These are phyloP conservation scores for Drosophila merina DNA, from an alignment of 2,888 invertebrate species.

Conservation along the genomic window DNA sequence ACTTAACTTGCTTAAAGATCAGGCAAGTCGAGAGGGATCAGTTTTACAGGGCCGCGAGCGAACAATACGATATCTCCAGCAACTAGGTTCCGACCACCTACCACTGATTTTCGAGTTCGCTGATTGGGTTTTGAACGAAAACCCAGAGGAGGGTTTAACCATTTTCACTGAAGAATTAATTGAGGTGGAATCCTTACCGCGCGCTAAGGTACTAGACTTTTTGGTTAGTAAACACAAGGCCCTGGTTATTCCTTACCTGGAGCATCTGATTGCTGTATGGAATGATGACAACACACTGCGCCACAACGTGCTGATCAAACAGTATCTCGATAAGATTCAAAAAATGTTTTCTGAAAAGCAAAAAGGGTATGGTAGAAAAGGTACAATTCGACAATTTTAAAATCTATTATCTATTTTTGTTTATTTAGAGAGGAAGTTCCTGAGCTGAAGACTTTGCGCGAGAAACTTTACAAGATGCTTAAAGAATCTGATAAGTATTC, in stretches of 20 bases:
- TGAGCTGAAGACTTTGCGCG: conserved; percentile 83
- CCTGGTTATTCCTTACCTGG: conserved; percentile 95
- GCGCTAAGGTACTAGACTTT: conserved; percentile 94
- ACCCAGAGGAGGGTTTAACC: conserved; percentile 94
- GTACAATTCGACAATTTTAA: not conserved
- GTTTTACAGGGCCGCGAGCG: conserved; percentile 91
- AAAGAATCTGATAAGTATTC: conserved; percentile 92
- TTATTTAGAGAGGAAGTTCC: conserved; percentile 49
- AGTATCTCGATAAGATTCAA: conserved; percentile 91
- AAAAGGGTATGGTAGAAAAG: conserved; percentile 44
- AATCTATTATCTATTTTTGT: not conserved
- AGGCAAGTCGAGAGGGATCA: conserved; percentile 87
- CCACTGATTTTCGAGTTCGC: conserved; percentile 97
- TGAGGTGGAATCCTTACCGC: conserved; percentile 95
- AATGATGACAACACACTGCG: conserved; percentile 92
- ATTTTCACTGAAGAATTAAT: conserved; percentile 94
- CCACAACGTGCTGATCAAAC: conserved; percentile 95
- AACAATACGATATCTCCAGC: conserved; percentile 96
- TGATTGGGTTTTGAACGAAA: conserved; percentile 94
- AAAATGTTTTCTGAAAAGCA: conserved; percentile 76
- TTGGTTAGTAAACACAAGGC: conserved; percentile 91
- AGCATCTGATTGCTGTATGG: conserved; percentile 96
- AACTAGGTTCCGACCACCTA: conserved; percentile 91
- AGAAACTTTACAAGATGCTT: conserved; percentile 90
- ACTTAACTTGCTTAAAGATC: conserved; percentile 92